phyloP scores from a whole-genome alignment of 92 coral and sea anemone species.

The Porites evermanni region DNA sequence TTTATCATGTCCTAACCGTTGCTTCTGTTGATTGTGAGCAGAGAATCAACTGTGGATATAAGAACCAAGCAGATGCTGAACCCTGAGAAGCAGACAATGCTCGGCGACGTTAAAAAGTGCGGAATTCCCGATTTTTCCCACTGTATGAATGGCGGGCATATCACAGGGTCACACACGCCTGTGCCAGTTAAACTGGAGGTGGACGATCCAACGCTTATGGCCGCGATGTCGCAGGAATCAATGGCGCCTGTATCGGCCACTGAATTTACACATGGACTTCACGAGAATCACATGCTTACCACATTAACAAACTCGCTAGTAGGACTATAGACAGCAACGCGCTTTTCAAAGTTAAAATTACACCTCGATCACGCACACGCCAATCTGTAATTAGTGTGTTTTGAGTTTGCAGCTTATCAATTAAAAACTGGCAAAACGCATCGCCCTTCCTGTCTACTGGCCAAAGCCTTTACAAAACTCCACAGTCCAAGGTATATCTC shows the following conservation, averaged over 20 bases:
- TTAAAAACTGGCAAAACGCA: neutral
- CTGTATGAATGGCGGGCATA: slow-evolving; percentile 66
- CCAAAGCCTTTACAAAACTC: slow-evolving; percentile 10
- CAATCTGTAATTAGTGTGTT: slow-evolving; percentile 32
- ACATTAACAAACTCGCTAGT: slow-evolving; percentile 95
- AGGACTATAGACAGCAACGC: slow-evolving; percentile 78
- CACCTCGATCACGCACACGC: slow-evolving; percentile 22
- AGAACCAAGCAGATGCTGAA: slow-evolving; percentile 83
- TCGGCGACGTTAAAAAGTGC: slow-evolving; percentile 85
- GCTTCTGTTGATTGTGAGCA: slow-evolving; percentile 33
- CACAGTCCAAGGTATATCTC: neutral
- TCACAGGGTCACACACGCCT: slow-evolving; percentile 68
- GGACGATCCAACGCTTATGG: slow-evolving; percentile 90
- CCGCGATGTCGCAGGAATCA: slow-evolving; percentile 78
- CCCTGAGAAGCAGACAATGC: slow-evolving; percentile 81
- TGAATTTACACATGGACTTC: slow-evolving; percentile 93
- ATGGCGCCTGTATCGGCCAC: slow-evolving; percentile 76
- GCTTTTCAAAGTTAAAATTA: slow-evolving; percentile 10
- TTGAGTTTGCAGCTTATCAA: slow-evolving; percentile 13
- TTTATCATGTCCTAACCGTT: slow-evolving; percentile 21
- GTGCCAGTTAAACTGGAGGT: slow-evolving; percentile 94
- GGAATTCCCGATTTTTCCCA: slow-evolving; percentile 84
- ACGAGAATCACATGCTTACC: slow-evolving; percentile 95
- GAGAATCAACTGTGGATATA: slow-evolving; percentile 87
- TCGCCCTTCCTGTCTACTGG: neutral